A percentile compares a stretch with the other conserved stretches of the same genome.
phyloP scores from a whole-genome alignment of 2,888 invertebrate genomes.

The Strigamia maritima region DNA sequence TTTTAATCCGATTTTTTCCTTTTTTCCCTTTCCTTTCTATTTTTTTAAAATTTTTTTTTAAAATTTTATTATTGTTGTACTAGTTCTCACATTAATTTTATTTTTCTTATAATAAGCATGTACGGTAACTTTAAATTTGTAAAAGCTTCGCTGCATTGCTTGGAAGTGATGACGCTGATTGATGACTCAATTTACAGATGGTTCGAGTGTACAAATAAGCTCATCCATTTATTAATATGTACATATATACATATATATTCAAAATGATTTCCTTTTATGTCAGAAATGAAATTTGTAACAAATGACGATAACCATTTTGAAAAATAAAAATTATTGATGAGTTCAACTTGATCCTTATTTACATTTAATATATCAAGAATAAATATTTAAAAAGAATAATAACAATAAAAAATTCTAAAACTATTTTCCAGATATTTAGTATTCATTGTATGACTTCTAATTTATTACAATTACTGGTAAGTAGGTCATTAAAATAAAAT shows the following conservation, averaged over 20 bases:
- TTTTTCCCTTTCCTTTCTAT: neutral
- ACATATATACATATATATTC: neutral
- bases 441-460: too few species aligned
- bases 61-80: too few species aligned
- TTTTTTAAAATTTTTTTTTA: neutral
- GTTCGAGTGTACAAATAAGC: neutral
- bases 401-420: too few species aligned
- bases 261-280: constrained; percentile 1
- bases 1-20: neutral
- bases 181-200: constrained; percentile 13
- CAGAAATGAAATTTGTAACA: neutral
- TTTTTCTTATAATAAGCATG: neutral
- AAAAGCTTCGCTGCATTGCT: neutral
- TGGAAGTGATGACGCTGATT: neutral
- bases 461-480: neutral
- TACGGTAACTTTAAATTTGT: neutral
- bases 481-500: neutral
- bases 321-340: neutral
- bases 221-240: neutral
- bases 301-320: neutral
- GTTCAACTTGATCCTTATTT: neutral
- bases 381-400: too few species aligned
- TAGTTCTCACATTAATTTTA: too few species aligned
- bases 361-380: neutral
- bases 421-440: too few species aligned